Evolutionary conservation across 1,140 invertebrate genomes (phyloP).

Genomic region (Orius insidiosus): DNA sequence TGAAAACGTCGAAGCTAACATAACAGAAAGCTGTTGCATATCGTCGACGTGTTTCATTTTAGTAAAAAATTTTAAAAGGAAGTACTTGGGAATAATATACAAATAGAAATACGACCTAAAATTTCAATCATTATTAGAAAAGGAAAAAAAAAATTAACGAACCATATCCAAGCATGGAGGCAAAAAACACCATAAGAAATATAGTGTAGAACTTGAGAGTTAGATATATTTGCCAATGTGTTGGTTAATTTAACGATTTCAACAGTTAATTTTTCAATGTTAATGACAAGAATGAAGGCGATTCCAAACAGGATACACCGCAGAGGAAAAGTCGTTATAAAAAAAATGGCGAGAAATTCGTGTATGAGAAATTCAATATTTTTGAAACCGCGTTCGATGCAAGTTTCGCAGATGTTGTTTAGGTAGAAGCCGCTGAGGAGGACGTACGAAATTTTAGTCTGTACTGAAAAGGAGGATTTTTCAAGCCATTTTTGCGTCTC

Average conservation of each 20-base stretch:
- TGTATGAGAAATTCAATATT: constrained; percentile 9
- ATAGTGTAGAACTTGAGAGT: constrained; percentile 1
- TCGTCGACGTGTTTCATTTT: constrained; percentile 8
- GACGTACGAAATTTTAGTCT: constrained; percentile 10
- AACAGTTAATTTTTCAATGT: constrained; percentile 3
- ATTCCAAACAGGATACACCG: constrained; percentile 6
- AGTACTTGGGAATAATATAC: constrained; percentile 3
- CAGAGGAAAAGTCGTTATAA: constrained; percentile 10
- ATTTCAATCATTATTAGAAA: no score
- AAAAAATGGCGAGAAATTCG: constrained; percentile 10
- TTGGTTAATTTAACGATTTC: constrained; percentile 1
- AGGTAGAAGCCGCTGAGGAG: constrained; percentile 9
- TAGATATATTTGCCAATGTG: constrained; percentile 1
- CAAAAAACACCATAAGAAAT: constrained; percentile 2
- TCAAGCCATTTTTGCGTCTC: constrained; percentile 1
- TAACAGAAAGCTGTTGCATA: constrained; percentile 5
- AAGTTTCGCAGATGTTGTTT: constrained; percentile 10
- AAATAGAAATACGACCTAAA: no score
- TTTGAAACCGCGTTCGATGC: constrained; percentile 5
- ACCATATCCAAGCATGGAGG: constrained; percentile 6
- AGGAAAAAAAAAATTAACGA: no score
- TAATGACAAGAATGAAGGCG: constrained; percentile 4
- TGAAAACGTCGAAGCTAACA: background rate
- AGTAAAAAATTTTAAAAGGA: constrained; percentile 1
- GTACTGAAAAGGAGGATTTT: background rate